These are phyloP conservation scores for Axea sp. DNA, from an alignment of 2,888 invertebrate species.

Conservation along the genomic window DNA sequence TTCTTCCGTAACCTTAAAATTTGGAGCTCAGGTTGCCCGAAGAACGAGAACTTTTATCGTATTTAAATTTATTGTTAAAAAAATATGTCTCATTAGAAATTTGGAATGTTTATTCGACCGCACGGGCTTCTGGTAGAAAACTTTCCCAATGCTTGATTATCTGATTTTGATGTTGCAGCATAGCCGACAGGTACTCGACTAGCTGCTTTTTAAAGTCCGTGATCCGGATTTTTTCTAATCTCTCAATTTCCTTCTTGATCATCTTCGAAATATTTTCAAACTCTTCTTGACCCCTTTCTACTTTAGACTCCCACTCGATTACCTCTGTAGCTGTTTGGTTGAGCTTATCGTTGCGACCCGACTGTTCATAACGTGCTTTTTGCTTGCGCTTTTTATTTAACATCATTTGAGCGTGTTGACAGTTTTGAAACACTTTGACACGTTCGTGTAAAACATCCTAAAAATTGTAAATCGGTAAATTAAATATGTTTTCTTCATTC, in stretches of 20 bases:
- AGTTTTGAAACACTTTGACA: conserved; percentile 94
- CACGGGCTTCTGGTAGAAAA: conserved; percentile 96
- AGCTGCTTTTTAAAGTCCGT: conserved; percentile 94
- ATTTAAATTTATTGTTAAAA: conserved; percentile 47
- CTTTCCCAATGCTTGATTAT: conserved; percentile 97
- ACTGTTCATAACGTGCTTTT: conserved; percentile 94
- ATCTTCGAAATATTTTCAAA: conserved; percentile 96
- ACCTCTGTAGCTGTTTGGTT: conserved; percentile 95
- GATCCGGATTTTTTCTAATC: conserved; percentile 93
- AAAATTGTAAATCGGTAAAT: no score
- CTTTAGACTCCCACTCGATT: conserved; percentile 97
- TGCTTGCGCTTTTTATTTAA: conserved; percentile 96
- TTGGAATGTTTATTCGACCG: conserved; percentile 86
- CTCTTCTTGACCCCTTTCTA: conserved; percentile 97
- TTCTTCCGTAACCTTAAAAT: conserved; percentile 1
- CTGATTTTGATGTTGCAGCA: conserved; percentile 96
- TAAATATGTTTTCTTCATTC: no score
- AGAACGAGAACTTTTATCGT: conserved; percentile 15
- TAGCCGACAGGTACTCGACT: conserved; percentile 94
- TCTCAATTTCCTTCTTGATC: conserved; percentile 95
- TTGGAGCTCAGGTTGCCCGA: neutral
- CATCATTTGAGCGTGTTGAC: conserved; percentile 98
- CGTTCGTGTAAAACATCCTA: conserved; percentile 86
- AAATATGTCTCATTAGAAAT: conserved; percentile 46
- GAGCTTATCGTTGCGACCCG: conserved; percentile 93